Percentiles rank a stretch among this genome's conserved stretches.
Conservation (phyloP, 2,888 invertebrate genomes). For the Drosophila acutilabella region DNA sequence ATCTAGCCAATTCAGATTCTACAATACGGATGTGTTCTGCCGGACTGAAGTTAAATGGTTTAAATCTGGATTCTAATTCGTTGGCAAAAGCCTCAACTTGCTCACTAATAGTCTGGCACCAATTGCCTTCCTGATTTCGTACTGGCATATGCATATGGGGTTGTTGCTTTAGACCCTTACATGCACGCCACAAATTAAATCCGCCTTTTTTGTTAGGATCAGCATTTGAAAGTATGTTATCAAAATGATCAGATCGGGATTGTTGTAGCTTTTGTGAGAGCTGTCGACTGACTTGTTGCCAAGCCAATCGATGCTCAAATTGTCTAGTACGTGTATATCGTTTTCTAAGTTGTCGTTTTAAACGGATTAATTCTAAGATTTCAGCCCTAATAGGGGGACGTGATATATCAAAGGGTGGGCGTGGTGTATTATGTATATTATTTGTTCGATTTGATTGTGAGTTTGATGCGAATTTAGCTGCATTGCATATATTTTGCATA, state of each 20-base stretch:
- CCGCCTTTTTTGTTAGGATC: no score
- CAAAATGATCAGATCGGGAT: background rate
- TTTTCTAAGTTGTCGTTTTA: background rate
- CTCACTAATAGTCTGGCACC: no score
- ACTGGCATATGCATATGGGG: no score
- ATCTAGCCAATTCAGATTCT: no score
- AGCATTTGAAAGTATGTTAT: background rate
- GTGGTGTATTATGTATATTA: no score
- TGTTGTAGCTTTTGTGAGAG: background rate
- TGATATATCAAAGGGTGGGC: background rate
- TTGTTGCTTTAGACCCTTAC: no score
- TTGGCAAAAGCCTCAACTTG: no score
- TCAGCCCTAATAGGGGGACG: background rate
- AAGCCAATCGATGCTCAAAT: background rate
- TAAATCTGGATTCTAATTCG: no score
- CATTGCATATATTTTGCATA: background rate
- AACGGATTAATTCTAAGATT: background rate
- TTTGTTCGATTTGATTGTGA: background rate
- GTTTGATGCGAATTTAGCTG: background rate
- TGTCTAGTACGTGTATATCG: background rate
- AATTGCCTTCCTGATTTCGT: no score
- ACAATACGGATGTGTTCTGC: no score
- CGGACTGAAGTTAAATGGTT: no score
- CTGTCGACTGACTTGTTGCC: background rate
- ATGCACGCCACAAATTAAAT: no score